Conservation (phyloP, 2,113 vertebrate species). For the Apus apus region DNA sequence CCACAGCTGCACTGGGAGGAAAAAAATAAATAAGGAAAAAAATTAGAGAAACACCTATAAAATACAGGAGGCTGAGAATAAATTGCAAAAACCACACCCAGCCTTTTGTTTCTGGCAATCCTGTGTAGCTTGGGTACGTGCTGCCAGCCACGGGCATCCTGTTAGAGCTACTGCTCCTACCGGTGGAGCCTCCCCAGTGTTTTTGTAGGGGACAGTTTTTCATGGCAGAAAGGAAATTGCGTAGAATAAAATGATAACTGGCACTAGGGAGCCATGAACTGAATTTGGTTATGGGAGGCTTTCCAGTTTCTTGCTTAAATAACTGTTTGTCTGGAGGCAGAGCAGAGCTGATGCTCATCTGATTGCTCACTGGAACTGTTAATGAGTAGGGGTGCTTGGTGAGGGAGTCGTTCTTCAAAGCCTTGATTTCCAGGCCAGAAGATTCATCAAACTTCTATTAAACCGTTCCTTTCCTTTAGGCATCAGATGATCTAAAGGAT, state of each 20-base stretch:
- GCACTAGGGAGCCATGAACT: background rate
- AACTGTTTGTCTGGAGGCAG: background rate
- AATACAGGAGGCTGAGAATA: background rate
- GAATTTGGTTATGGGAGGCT: background rate
- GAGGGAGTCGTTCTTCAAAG: background rate
- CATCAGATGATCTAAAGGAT: background rate
- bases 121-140: background rate
- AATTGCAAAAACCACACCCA: background rate
- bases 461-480: background rate
- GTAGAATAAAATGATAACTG: background rate
- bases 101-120: background rate
- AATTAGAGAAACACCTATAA: background rate
- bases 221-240: background rate
- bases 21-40: background rate
- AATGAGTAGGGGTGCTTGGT: background rate
- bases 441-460: background rate
- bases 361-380: background rate
- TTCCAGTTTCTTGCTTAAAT: background rate
- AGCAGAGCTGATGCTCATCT: background rate
- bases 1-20: background rate
- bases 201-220: background rate
- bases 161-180: accelerated
- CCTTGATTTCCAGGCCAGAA: background rate
- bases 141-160: background rate
- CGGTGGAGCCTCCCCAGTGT: background rate